phyloP scores from a whole-genome alignment of 2,113 vertebrate species.

The Brevimyrus niger region DNA sequence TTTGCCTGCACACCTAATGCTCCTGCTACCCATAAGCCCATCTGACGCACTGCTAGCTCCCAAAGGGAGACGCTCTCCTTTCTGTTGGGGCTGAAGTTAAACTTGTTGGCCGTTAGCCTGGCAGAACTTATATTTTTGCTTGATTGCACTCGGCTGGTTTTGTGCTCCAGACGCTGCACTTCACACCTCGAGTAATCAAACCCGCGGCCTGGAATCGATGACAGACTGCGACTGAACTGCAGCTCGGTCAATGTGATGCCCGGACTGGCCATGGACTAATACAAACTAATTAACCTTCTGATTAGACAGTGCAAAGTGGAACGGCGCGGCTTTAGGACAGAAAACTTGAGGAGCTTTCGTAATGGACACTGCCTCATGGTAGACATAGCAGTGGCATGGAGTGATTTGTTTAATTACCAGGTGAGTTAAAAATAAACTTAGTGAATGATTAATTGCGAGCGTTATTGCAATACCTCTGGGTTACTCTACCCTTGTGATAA shows the following conservation, averaged over 20 bases:
- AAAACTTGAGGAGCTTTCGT: slow-evolving; percentile 42
- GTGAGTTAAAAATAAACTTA: slow-evolving; percentile 9
- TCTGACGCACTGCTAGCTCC: not conserved
- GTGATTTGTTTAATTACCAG: not conserved
- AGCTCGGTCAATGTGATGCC: slow-evolving; percentile 51
- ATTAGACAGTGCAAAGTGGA: slow-evolving; percentile 56
- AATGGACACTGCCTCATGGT: slow-evolving; percentile 41
- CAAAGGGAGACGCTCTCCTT: not conserved
- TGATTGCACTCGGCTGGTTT: not conserved
- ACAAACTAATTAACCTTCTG: slow-evolving; percentile 63
- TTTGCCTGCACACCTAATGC: not conserved
- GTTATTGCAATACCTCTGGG: slow-evolving; percentile 49
- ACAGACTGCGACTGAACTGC: slow-evolving; percentile 44
- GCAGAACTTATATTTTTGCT: not conserved
- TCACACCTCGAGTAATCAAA: not conserved
- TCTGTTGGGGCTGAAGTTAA: not conserved
- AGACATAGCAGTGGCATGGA: slow-evolving; percentile 30
- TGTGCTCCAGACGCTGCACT: not conserved
- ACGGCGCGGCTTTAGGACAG: slow-evolving; percentile 52
- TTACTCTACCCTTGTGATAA: slow-evolving; percentile 36
- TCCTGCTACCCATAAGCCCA: not conserved
- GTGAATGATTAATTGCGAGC: slow-evolving; percentile 24
- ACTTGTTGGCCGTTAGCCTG: not conserved
- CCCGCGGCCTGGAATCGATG: slow-evolving; percentile 48
- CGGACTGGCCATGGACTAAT: slow-evolving; percentile 51